Base-by-base conservation (phyloP, 2,113 vertebrate species). In the Eclectus roratus region DNA sequence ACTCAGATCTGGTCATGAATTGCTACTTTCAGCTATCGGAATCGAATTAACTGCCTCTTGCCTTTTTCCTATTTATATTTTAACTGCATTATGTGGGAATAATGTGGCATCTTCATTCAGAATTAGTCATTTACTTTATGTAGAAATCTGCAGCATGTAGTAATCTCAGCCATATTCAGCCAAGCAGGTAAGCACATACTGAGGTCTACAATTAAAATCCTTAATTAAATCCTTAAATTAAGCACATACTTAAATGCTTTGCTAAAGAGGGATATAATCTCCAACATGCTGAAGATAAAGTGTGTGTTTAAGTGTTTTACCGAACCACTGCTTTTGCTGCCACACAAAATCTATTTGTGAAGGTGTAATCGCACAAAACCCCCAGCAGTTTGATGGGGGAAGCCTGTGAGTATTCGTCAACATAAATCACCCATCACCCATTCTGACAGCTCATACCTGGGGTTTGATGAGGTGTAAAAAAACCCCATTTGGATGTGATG, bases 211-310 rank as follows among this genome's bases (percentile, higher is more conserved):
- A 93, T 96, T 97, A 95, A 96, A 94, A 97, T 95, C 93, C 95
- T 95, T 96, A 96, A 97, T 97, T 96, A 96, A 95, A 96, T 91
- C 94, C 94, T 91, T 96, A 92, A 97, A 96, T 96, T 97, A 95
- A 96, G 94, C 91, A 95, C 91, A 79, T 86, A 81, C 94, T 96
- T 96, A 95, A 93, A 94, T 76, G 91, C 86, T 81, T 89, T 92
- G 69, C 96, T 94, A 95, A 93, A 91, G 89, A 92, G 95, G 93
- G 93, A 89, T 93, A 86, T 96, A 91, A 96, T 93, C 96, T 96
- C 83, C 85, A 74, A 44, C 73, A 55, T 41, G 86, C 94, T 96
- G 72, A 92, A 96, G 96, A 94, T 95, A 97, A 95, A 95, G 89
- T 87, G 77, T 52, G 70, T 52, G 29, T 84, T 96, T 89, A 94